Conservation (phyloP, 1,140 invertebrate genomes). For the Oryzaephilus surinamensis region DNA sequence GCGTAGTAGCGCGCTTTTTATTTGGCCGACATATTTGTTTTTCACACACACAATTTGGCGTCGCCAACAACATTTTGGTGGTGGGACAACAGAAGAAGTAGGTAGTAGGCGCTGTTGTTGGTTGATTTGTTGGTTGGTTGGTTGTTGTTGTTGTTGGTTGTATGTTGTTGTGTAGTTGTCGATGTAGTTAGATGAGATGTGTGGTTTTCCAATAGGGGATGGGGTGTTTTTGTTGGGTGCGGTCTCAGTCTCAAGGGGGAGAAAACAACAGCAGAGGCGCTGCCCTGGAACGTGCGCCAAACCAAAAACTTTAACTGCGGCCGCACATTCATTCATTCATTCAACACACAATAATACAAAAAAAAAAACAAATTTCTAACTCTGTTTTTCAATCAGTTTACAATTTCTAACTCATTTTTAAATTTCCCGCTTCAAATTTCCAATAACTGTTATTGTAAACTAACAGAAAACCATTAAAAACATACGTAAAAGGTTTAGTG, state of each 20-base stretch:
- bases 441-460: too few species aligned
- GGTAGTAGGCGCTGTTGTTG: conserved; percentile 3
- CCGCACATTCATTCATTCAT: conserved; percentile 3
- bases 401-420: conserved; percentile 5
- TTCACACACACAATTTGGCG: too few species aligned
- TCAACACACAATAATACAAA: background rate
- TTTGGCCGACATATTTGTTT: too few species aligned
- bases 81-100: too few species aligned
- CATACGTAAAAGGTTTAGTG: too few species aligned
- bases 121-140: conserved; percentile 6
- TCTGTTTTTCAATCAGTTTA: background rate
- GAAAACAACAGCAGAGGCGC: conserved; percentile 31
- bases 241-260: conserved; percentile 30
- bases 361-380: background rate
- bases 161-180: conserved; percentile 21
- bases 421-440: conserved; percentile 3
- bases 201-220: conserved; percentile 28
- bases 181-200: conserved; percentile 35
- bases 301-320: conserved; percentile 30
- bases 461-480: too few species aligned
- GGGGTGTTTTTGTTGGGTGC: too few species aligned
- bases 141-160: conserved; percentile 5
- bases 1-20: background rate
- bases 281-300: conserved; percentile 37
- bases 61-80: too few species aligned